Percentiles rank a stretch among this genome's conserved stretches.
These are phyloP conservation scores for Sebastes oblongus DNA, from an alignment of 2,797 vertebrate genomes.

Conservation along the genomic window DNA sequence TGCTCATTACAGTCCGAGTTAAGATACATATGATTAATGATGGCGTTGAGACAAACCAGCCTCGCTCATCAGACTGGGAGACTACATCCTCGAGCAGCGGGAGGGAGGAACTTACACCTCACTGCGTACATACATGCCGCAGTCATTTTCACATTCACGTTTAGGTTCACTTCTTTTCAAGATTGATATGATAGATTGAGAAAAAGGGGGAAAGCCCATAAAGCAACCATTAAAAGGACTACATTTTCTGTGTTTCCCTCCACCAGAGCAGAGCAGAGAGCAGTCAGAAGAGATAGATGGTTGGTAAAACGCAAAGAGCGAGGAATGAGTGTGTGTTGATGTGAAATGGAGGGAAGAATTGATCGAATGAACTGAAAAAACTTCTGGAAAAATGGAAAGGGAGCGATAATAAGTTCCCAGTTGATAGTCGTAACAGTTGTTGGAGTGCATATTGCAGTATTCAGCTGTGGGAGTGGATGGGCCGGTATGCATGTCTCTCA, in stretches of 20 bases:
- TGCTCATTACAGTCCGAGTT: constrained; percentile 31
- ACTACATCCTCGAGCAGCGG: not conserved
- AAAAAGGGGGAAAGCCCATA: constrained; percentile 23
- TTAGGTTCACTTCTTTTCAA: constrained; percentile 22
- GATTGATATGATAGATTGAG: constrained; percentile 34
- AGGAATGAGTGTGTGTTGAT: constrained; percentile 44
- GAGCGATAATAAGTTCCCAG: constrained; percentile 35
- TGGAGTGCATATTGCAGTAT: constrained; percentile 7
- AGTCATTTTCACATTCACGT: constrained; percentile 13
- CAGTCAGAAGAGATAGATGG: constrained; percentile 50
- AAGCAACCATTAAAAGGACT: constrained; percentile 35
- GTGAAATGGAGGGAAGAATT: constrained; percentile 58
- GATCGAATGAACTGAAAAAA: constrained; percentile 42
- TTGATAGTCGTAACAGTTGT: constrained; percentile 34
- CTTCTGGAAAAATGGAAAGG: constrained; percentile 28
- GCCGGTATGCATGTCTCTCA: not conserved
- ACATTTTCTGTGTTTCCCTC: constrained; percentile 46
- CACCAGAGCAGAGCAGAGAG: constrained; percentile 42
- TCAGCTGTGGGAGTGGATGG: not conserved
- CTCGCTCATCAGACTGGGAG: constrained; percentile 10
- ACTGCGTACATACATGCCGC: not conserved
- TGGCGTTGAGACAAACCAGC: constrained; percentile 12
- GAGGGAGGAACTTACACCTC: not conserved
- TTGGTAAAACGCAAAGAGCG: constrained; percentile 46
- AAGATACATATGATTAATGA: constrained; percentile 53